Base-by-base conservation (phyloP, 1,140 invertebrate genomes). In the Papilio helenus region DNA sequence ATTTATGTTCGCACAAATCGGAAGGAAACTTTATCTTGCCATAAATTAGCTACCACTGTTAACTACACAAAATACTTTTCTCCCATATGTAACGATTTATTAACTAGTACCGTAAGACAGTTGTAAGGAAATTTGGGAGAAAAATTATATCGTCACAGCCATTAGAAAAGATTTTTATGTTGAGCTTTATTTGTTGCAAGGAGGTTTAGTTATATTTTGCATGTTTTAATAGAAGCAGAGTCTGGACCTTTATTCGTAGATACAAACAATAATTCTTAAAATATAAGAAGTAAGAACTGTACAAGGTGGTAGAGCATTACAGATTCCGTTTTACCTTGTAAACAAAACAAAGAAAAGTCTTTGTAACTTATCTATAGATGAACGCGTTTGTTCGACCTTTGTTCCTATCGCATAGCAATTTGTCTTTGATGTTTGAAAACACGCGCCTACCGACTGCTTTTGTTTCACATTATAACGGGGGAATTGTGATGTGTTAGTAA, bases 1-100 rank as follows among this genome's bases (percentile, higher is more conserved):
- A 68, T 68, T 68, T 68, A 68, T 18, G 61, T 68, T 68, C 61
- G 12, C 26, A 68, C 61, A 61, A 68, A 68, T 68, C 20, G 23
- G 12, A 5, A 68, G 61, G 61, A 34, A 68, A 68, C 12, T 29
- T 29, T 29, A 68, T 29, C 20, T 9, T 7, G 3, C 23, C 34
- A 16, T 68, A 29, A 68, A 68, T 68, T 29, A 29, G 34, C 10
- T 68, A 68, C 9, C 29, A 68, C 26, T 1, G 23, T 18, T 68
- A 7, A 68, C 26, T 61, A 14, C 10, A 20, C 10, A 10, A 68
- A 68, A 34, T 34, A 61, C 29, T 61, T 29, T 26, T 16, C 23
- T 68, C 23, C 2, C 3, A 29, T 29, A 29, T 68, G n/a, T 7
- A 55, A 55, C n/a, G 51, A 20, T 18, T 49, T 18, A 18, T 16